These are phyloP conservation scores for Calosoma granatense DNA, from an alignment of 1,140 invertebrate genomes.

Conservation along the genomic window DNA sequence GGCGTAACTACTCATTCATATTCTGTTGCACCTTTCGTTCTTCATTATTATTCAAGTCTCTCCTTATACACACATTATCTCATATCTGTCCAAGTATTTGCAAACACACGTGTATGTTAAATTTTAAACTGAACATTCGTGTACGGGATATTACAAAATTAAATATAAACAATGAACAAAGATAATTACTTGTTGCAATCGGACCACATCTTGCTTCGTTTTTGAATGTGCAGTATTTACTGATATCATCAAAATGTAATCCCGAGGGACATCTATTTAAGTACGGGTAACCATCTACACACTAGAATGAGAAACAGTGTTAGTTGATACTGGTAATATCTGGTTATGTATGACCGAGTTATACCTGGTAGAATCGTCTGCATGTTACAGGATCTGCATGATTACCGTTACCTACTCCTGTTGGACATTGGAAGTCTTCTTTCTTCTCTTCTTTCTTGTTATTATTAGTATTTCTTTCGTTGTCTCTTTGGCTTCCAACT, in stretches of 20 bases:
- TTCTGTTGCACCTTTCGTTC: too few relatives aligned
- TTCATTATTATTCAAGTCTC: too few relatives aligned
- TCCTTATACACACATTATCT: too few relatives aligned
- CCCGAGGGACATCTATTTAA: slow-evolving; percentile 80
- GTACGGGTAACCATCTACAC: slow-evolving; percentile 79
- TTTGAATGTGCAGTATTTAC: slow-evolving; percentile 86
- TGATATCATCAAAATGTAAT: slow-evolving; percentile 81
- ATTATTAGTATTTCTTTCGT: not conserved
- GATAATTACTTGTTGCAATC: slow-evolving; percentile 73
- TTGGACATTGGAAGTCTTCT: slow-evolving; percentile 60
- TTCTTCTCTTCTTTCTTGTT: slow-evolving; percentile 36
- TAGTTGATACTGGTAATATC: not conserved
- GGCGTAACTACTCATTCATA: too few relatives aligned
- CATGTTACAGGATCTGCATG: slow-evolving; percentile 85
- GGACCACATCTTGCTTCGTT: slow-evolving; percentile 84
- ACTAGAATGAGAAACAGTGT: slow-evolving; percentile 41
- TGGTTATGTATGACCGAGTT: not conserved
- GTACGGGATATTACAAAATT: not conserved
- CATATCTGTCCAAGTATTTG: too few relatives aligned
- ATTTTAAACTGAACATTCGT: not conserved
- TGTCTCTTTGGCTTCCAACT: slow-evolving; percentile 4
- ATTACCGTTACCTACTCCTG: slow-evolving; percentile 72
- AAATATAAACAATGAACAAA: too few relatives aligned
- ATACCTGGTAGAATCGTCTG: slow-evolving; percentile 68
- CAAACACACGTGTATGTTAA: too few relatives aligned